Percentiles rank a stretch among this genome's conserved stretches.
Conservation (phyloP, 2,797 vertebrate genomes). For the Ibycter americanus region DNA sequence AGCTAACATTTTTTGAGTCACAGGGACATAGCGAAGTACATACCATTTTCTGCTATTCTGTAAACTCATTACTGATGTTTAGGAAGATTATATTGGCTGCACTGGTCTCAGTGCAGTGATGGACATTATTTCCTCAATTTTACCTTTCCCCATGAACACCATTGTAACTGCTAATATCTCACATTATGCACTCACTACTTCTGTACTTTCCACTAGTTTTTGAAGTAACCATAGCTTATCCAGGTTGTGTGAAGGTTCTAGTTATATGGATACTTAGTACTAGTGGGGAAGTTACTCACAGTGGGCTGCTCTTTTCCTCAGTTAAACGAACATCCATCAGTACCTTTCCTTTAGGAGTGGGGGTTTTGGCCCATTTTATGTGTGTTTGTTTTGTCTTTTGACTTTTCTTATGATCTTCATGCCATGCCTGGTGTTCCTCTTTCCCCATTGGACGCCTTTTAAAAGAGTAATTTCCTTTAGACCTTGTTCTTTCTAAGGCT, state of each 20-base stretch:
- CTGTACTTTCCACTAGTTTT: background rate
- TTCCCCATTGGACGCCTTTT: background rate
- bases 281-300: background rate
- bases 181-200: background rate
- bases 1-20: background rate
- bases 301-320: background rate
- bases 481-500: background rate
- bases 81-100: background rate
- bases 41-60: background rate
- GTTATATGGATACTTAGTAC: background rate
- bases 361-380: accelerated
- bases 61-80: background rate
- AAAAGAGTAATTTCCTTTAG: background rate
- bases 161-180: background rate
- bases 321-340: background rate
- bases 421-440: background rate
- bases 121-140: background rate
- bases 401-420: background rate
- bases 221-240: background rate
- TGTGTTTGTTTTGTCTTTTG: background rate
- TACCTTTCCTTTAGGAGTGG: background rate
- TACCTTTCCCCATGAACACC: background rate
- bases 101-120: background rate
- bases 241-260: background rate
- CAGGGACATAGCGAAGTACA: background rate